Conservation (phyloP, 2,113 vertebrate genomes). For the Todiramphus saurophagus region DNA sequence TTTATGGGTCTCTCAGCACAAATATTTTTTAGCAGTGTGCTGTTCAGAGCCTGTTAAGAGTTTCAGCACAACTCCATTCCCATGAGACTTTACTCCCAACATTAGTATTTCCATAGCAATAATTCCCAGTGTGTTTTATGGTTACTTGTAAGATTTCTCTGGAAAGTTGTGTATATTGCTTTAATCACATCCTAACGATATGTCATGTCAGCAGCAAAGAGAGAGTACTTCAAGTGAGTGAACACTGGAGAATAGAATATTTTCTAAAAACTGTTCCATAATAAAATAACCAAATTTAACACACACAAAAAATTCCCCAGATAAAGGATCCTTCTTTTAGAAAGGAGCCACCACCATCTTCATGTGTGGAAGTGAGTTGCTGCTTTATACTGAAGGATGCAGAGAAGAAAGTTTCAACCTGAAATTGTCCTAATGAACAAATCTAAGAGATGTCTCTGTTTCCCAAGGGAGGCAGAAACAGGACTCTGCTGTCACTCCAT, state of each 20-base stretch:
- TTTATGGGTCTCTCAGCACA: background rate
- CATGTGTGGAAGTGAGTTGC: background rate
- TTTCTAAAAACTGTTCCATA: background rate
- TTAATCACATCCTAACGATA: background rate
- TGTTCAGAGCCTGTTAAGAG: background rate
- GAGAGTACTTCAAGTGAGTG: background rate
- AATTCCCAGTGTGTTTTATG: background rate
- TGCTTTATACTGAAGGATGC: background rate
- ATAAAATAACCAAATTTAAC: background rate
- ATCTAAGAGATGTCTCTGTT: rapidly evolving
- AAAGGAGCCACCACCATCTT: background rate
- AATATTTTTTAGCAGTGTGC: background rate
- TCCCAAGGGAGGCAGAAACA: background rate
- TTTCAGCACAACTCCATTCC: background rate
- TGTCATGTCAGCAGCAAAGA: background rate
- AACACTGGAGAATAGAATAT: background rate
- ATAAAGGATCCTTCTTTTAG: background rate
- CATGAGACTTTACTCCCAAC: background rate
- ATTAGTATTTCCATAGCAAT: background rate
- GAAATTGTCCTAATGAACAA: background rate
- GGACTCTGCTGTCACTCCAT: background rate
- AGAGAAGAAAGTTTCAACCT: background rate
- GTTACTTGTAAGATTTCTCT: background rate
- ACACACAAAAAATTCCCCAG: background rate
- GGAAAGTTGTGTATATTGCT: background rate